These are phyloP conservation scores for Nanger granti DNA, from an alignment of 2,113 vertebrate species.

Conservation along the genomic window DNA sequence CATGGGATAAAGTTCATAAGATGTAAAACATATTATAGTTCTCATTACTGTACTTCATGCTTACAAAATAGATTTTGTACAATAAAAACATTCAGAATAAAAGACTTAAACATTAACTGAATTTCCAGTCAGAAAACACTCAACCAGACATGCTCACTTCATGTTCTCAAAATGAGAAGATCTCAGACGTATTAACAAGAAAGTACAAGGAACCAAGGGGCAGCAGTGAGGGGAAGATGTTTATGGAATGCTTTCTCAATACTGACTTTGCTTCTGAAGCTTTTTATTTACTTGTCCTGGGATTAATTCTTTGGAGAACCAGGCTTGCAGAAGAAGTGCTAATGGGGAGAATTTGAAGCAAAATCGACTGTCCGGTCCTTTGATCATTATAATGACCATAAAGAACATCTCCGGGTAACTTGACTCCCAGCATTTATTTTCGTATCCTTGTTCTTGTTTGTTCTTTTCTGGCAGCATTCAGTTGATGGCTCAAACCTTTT, in stretches of 20 bases:
- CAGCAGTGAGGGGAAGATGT: not conserved
- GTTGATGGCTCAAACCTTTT: slow-evolving; percentile 61
- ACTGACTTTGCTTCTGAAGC: not conserved
- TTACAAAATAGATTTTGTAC: not conserved
- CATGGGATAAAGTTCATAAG: not conserved
- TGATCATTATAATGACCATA: slow-evolving; percentile 9
- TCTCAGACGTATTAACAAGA: not conserved
- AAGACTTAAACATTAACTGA: not conserved
- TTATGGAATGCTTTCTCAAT: not conserved
- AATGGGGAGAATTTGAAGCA: not conserved
- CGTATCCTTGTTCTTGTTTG: slow-evolving; percentile 69
- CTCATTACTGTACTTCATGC: not conserved
- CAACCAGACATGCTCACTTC: not conserved
- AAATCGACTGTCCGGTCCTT: not conserved
- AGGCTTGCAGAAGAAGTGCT: slow-evolving; percentile 20
- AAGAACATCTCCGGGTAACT: slow-evolving; percentile 42
- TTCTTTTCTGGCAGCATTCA: slow-evolving; percentile 53
- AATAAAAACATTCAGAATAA: not conserved
- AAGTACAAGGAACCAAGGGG: not conserved
- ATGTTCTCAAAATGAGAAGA: not conserved
- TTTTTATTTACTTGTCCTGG: not conserved
- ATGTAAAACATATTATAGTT: not conserved
- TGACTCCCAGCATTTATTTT: slow-evolving; percentile 65
- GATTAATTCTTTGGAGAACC: slow-evolving; percentile 28
- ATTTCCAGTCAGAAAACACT: not conserved